A percentile compares a stretch with the other conserved stretches of the same genome.
Conservation (phyloP, 92 coral and sea anemone species). For the Ricordea florida region DNA sequence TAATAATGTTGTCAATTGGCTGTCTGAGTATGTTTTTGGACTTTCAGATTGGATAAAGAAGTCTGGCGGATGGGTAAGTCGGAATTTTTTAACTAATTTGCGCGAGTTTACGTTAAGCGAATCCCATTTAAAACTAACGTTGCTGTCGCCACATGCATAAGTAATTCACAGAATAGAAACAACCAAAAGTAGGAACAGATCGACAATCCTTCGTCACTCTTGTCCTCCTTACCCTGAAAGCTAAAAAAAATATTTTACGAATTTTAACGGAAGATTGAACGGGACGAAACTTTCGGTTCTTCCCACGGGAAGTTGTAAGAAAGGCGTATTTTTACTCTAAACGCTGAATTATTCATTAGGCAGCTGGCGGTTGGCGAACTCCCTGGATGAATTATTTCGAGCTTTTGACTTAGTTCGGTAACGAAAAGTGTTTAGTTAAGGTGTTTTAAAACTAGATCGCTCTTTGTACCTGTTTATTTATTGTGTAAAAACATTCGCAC, state of each 20-base stretch:
- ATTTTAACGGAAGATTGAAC: constrained; percentile 5
- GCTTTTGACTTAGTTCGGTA: not conserved
- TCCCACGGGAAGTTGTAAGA: constrained; percentile 23
- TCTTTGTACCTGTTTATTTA: too few species aligned
- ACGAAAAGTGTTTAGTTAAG: not conserved
- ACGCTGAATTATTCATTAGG: constrained; percentile 19
- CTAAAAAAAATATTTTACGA: too few species aligned
- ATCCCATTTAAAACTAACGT: not conserved
- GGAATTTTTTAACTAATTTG: not conserved
- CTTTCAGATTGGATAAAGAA: constrained; percentile 77
- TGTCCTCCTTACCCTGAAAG: too few species aligned
- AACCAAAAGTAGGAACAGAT: too few species aligned
- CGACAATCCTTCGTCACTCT: too few species aligned
- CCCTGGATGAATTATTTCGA: not conserved
- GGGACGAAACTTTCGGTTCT: constrained; percentile 2
- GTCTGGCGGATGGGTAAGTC: constrained; percentile 98
- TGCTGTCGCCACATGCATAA: too few species aligned
- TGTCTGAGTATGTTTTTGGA: constrained; percentile 70
- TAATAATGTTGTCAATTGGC: constrained; percentile 66
- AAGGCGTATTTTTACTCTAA: not conserved
- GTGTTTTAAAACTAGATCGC: not conserved
- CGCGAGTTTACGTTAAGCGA: constrained; percentile 20
- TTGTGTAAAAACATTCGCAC: too few species aligned
- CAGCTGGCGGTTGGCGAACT: constrained; percentile 21
- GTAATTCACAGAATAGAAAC: too few species aligned